Percentiles rank a stretch among this genome's conserved stretches.
Conservation (phyloP, 2,113 vertebrate genomes). For the Falco punctatus region DNA sequence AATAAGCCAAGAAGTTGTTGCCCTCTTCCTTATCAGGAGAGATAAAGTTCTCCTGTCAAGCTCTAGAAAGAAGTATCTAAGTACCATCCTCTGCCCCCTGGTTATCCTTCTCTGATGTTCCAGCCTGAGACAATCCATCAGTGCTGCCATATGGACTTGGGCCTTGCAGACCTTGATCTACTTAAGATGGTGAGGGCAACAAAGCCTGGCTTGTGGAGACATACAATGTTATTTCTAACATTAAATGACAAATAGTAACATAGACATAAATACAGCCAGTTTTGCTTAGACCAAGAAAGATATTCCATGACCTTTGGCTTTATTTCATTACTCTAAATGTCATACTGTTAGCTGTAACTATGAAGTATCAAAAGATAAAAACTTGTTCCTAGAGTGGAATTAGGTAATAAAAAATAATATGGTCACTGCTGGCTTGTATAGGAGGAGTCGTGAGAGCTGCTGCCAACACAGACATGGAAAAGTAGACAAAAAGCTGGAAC, state of each 20-base stretch:
- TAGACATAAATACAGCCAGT: background rate
- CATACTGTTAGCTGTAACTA: background rate
- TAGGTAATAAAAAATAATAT: background rate
- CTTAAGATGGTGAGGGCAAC: rapidly evolving
- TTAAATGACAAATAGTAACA: background rate
- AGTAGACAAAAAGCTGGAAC: background rate
- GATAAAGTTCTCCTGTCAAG: background rate
- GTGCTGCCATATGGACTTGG: background rate
- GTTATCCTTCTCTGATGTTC: background rate
- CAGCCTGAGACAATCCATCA: background rate
- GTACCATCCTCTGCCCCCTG: background rate
- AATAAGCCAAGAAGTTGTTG: background rate
- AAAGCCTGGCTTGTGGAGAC: background rate
- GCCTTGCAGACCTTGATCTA: background rate
- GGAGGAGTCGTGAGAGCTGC: background rate
- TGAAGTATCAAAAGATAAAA: background rate
- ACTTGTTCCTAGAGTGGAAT: background rate
- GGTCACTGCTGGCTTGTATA: background rate
- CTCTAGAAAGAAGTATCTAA: background rate
- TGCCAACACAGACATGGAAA: background rate
- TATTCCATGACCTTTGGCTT: background rate
- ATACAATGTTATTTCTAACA: background rate
- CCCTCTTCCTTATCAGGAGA: background rate
- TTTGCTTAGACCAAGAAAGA: background rate
- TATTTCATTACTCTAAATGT: background rate